phyloP scores from a whole-genome alignment of 2,888 invertebrate species.

The Macropis europaea region DNA sequence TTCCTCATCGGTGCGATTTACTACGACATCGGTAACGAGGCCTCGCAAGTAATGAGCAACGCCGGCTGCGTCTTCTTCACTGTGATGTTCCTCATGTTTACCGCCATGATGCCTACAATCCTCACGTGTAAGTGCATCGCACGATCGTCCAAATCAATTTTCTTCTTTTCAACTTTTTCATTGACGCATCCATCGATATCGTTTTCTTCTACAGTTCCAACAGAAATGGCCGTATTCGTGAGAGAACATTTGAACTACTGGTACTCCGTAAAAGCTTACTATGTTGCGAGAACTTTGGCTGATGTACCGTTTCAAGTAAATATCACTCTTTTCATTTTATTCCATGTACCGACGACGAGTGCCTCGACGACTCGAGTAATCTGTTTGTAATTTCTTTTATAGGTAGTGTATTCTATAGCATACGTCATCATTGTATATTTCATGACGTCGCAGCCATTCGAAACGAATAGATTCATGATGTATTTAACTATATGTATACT shows the following conservation, averaged over 20 bases:
- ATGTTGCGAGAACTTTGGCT: slow-evolving; percentile 97
- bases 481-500: slow-evolving; percentile 88
- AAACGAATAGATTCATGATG: slow-evolving; percentile 90
- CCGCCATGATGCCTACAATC: slow-evolving; percentile 99
- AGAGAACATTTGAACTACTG: slow-evolving; percentile 97
- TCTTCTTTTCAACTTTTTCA: too few species aligned
- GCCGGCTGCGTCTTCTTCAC: slow-evolving; percentile 98
- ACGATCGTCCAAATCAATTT: background rate
- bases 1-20: slow-evolving; percentile 95
- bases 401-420: slow-evolving; percentile 78
- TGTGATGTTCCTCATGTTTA: slow-evolving; percentile 97
- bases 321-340: background rate
- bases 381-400: slow-evolving; percentile 30
- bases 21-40: slow-evolving; percentile 95
- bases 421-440: slow-evolving; percentile 91
- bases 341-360: background rate
- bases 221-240: slow-evolving; percentile 96
- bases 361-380: background rate
- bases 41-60: slow-evolving; percentile 96
- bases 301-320: slow-evolving; percentile 97
- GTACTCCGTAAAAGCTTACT: slow-evolving; percentile 98
- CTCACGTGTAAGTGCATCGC: slow-evolving; percentile 91
- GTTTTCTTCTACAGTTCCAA: slow-evolving; percentile 87
- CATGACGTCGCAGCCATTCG: slow-evolving; percentile 97
- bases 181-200: background rate